Evolutionary conservation across 2,797 vertebrate species (phyloP), one percentile per base, ranked within the genome.

Genomic region (Urocyon cinereoargenteus): DNA sequence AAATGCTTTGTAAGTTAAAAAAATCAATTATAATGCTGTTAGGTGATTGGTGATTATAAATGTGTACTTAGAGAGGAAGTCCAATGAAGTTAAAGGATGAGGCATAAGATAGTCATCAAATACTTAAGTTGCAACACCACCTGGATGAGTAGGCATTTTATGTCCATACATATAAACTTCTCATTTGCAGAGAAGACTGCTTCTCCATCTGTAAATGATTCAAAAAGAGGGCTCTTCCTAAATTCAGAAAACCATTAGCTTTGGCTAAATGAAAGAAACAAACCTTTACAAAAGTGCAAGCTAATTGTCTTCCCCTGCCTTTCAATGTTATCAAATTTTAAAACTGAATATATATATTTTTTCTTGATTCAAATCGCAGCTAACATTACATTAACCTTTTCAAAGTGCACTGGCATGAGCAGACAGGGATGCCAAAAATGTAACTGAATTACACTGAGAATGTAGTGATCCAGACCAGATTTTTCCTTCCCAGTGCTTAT

Each of bases 291-390:
- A 61, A 79, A 96, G 31, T 72, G 73, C 78, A 40, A 93, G 26
- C 59, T 92, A 81, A 95, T 68, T 89, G 62, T 91, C 77, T 66
- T 64, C 40, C 45, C 49, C 79, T 93, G 89, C 55, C 73, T 94
- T 94, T 95, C 95, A 96, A 96, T 95, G 75, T n/a, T 21, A 53
- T 94, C 75, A 93, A 81, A 62, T 53, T 94, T 86, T 94, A 86
- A 96, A 68, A 28, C 11, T 57, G 59, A 89, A 55, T 11, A 31
- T 84, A 49, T 24, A 94, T 24, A 15, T 79, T 94, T 79, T 85
- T 81, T 57, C 81, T 91, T 72, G 40, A 66, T 94, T 94, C 70
- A 77, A 77, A 82, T 86, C 26, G 87, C 12, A 94, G 68, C 85
- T 73, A 36, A 79, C 28, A 13, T 82, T 59, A 31, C 59, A 22